Evolutionary conservation across 1,140 invertebrate species (phyloP).

Genomic region (Vanessa atalanta): DNA sequence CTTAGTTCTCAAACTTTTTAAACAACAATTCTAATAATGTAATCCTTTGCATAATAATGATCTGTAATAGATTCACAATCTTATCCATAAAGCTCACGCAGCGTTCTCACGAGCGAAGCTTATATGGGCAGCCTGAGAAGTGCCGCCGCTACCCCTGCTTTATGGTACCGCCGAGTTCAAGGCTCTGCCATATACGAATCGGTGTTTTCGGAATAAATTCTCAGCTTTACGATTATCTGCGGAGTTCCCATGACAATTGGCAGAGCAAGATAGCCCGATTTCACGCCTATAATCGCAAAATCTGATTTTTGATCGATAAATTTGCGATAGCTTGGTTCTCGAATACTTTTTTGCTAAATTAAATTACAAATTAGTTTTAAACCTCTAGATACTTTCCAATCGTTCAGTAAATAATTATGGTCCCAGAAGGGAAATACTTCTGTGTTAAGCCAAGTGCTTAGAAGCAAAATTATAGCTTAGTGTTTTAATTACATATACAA

Average conservation of each 20-base stretch:
- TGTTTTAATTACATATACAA: constrained; percentile 39
- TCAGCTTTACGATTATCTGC: background rate
- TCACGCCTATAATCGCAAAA: constrained; percentile 6
- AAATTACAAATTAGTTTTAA: background rate
- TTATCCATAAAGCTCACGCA: constrained; percentile 17
- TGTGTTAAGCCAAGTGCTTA: background rate
- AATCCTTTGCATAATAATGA: background rate
- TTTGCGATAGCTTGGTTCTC: background rate
- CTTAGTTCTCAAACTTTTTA: background rate
- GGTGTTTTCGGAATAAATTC: background rate
- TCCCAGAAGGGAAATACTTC: background rate
- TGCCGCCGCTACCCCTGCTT: constrained; percentile 36
- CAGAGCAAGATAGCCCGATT: constrained; percentile 8
- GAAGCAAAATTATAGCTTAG: constrained; percentile 11
- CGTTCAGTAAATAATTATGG: no score
- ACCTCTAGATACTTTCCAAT: no score
- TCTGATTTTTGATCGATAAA: constrained; percentile 15
- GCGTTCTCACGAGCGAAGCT: constrained; percentile 34
- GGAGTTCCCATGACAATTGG: constrained; percentile 19
- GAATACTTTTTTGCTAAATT: background rate
- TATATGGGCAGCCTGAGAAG: constrained; percentile 52
- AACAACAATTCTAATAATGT: background rate
- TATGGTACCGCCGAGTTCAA: constrained; percentile 33
- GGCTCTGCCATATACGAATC: constrained; percentile 39
- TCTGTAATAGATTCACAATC: constrained; percentile 10